These are phyloP conservation scores for Cydia fagiglandana DNA, from an alignment of 1,140 invertebrate species.

Conservation along the genomic window DNA sequence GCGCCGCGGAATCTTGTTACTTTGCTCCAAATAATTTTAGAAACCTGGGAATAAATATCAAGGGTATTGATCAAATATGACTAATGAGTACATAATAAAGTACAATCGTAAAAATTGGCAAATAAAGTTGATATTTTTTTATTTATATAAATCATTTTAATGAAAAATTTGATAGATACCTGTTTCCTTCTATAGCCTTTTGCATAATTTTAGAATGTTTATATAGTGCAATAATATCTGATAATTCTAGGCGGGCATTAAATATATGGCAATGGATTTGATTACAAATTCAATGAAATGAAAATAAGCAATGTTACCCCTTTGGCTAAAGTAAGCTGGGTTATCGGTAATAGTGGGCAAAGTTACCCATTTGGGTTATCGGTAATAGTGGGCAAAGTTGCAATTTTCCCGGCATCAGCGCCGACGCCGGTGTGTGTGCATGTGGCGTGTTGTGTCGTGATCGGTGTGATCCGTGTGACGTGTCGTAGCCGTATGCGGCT, in stretches of 20 bases:
- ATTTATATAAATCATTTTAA: not conserved
- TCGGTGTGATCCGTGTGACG: not conserved
- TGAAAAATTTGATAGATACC: too few relatives aligned
- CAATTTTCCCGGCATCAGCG: not conserved
- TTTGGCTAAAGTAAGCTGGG: too few relatives aligned
- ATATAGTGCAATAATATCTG: too few relatives aligned
- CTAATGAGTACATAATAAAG: not conserved
- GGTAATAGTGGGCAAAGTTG: not conserved
- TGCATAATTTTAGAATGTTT: too few relatives aligned
- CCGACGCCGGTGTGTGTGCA: slow-evolving; percentile 5
- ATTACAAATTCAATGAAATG: too few relatives aligned
- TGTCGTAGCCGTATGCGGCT: not conserved
- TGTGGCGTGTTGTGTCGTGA: slow-evolving; percentile 11
- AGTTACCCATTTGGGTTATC: not conserved
- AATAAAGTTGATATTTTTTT: not conserved
- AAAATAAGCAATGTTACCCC: too few relatives aligned
- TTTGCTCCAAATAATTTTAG: not conserved
- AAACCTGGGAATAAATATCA: not conserved
- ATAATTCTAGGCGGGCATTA: too few relatives aligned
- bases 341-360: not conserved
- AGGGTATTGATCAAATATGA: not conserved
- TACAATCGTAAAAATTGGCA: not conserved
- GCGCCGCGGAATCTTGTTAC: not conserved
- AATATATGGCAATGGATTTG: too few relatives aligned
- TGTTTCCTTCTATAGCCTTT: too few relatives aligned